These are phyloP conservation scores for Zaprionus vittiger DNA, from an alignment of 1,140 invertebrate species.

Conservation along the genomic window DNA sequence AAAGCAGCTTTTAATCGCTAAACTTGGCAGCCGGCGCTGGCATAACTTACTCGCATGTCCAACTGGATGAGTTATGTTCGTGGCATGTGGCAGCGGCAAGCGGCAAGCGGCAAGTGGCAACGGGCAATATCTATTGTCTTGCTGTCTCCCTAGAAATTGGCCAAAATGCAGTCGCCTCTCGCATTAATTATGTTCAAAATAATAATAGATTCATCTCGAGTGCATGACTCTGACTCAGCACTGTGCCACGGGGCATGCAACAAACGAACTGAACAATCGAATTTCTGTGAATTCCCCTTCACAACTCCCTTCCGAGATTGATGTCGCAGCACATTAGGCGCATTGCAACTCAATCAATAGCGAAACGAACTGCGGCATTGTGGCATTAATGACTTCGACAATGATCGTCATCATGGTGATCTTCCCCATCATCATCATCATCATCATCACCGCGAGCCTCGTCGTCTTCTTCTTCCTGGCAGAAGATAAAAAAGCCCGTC, in stretches of 20 bases:
- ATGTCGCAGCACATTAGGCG: slow-evolving; percentile 82
- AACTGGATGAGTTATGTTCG: slow-evolving; percentile 48
- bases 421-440: slow-evolving; percentile 2
- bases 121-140: slow-evolving; percentile 15
- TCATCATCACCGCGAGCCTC: background rate
- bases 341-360: slow-evolving; percentile 81
- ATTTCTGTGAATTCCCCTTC: slow-evolving; percentile 66
- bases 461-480: background rate
- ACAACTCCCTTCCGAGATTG: slow-evolving; percentile 51
- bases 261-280: slow-evolving; percentile 11
- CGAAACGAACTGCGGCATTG: slow-evolving; percentile 46
- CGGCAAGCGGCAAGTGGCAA: background rate
- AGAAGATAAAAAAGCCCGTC: slow-evolving; percentile 19
- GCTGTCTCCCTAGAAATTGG: slow-evolving; percentile 14
- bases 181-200: slow-evolving; percentile 40
- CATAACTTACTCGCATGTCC: slow-evolving; percentile 52
- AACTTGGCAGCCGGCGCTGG: slow-evolving; percentile 70
- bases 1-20: slow-evolving; percentile 83
- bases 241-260: background rate
- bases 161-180: slow-evolving; percentile 24
- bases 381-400: slow-evolving; percentile 67
- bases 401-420: slow-evolving; percentile 55
- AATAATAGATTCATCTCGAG: slow-evolving; percentile 25
- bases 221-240: slow-evolving; percentile 25
- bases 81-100: slow-evolving; percentile 22